Evolutionary conservation across 2,113 vertebrate species (phyloP).

Genomic region (Saccopteryx bilineata): DNA sequence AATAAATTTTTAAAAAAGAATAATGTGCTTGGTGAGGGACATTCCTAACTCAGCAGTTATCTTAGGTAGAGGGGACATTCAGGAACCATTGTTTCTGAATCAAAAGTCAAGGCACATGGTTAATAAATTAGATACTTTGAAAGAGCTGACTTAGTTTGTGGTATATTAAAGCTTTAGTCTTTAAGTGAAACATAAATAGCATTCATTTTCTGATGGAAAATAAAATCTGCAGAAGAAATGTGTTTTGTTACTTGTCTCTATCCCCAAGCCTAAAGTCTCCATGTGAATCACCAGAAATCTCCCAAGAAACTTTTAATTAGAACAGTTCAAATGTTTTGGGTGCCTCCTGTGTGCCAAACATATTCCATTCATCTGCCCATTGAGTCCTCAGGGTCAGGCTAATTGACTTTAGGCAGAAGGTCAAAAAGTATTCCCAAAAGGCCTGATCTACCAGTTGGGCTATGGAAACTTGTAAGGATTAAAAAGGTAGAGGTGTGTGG

Average conservation of each 20-base stretch:
- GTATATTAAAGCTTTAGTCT: neutral
- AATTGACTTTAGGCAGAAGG: slow-evolving; percentile 23
- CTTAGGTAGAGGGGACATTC: neutral
- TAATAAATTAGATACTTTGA: slow-evolving; percentile 13
- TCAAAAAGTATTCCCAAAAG: neutral
- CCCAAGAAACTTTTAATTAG: slow-evolving; percentile 2
- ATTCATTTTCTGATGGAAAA: slow-evolving; percentile 61
- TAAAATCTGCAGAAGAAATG: slow-evolving; percentile 8
- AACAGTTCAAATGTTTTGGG: slow-evolving; percentile 19
- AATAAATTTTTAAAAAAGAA: too few relatives aligned
- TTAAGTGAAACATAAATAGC: neutral
- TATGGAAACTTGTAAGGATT: slow-evolving; percentile 2
- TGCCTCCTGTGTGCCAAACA: neutral
- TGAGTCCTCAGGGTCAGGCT: neutral
- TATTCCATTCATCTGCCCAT: neutral
- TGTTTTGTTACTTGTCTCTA: slow-evolving; percentile 41
- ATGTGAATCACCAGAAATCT: slow-evolving; percentile 38
- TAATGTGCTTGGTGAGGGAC: neutral
- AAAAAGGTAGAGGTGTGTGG: neutral
- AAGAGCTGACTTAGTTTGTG: slow-evolving; percentile 7
- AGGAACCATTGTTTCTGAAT: slow-evolving; percentile 5
- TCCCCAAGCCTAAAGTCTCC: slow-evolving; percentile 23
- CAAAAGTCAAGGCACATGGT: neutral
- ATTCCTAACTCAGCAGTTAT: neutral
- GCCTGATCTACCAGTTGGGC: neutral